A percentile compares a stretch with the other conserved stretches of the same genome.
Evolutionary conservation across 64 coral and sea anemone species (phyloP).

Genomic region (Porites lutea): DNA sequence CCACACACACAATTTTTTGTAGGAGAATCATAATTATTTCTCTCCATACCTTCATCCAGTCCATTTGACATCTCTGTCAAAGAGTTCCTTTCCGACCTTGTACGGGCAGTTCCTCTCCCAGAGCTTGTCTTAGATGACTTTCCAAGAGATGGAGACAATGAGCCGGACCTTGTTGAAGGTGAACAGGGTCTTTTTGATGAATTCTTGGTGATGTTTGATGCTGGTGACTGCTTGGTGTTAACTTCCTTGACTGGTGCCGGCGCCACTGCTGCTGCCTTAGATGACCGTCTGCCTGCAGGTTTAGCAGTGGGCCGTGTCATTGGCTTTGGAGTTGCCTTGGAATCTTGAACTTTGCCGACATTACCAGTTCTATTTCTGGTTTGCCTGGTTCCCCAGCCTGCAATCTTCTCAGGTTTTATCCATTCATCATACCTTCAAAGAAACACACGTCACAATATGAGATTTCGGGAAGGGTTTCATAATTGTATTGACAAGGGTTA

Average conservation of each 20-base stretch:
- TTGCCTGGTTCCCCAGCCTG: slow-evolving; percentile 73
- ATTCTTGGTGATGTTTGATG: slow-evolving; percentile 48
- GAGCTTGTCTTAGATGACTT: slow-evolving; percentile 64
- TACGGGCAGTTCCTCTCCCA: slow-evolving; percentile 58
- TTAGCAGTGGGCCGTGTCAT: slow-evolving; percentile 44
- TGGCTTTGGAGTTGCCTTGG: slow-evolving; percentile 83
- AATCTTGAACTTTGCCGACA: slow-evolving; percentile 43
- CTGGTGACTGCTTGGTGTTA: slow-evolving; percentile 8
- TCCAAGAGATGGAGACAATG: slow-evolving; percentile 37
- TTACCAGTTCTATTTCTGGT: slow-evolving; percentile 69
- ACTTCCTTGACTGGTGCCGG: slow-evolving; percentile 27
- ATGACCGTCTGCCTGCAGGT: slow-evolving; percentile 2
- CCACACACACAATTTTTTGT: neutral
- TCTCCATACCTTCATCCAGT: slow-evolving; percentile 51
- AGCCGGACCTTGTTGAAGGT: slow-evolving; percentile 58
- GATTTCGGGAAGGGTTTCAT: too few relatives aligned
- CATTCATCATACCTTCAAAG: slow-evolving; percentile 89
- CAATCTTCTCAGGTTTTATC: slow-evolving; percentile 88
- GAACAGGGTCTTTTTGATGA: slow-evolving; percentile 68
- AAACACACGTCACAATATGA: neutral
- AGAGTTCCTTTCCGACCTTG: slow-evolving; percentile 74
- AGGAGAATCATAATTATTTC: neutral
- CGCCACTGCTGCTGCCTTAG: neutral
- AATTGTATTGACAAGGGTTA: too few relatives aligned
- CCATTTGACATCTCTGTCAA: slow-evolving; percentile 55